Evolutionary conservation across 2,113 vertebrate genomes (phyloP).

Genomic region (Sinocyclocheilus maitianheensis): DNA sequence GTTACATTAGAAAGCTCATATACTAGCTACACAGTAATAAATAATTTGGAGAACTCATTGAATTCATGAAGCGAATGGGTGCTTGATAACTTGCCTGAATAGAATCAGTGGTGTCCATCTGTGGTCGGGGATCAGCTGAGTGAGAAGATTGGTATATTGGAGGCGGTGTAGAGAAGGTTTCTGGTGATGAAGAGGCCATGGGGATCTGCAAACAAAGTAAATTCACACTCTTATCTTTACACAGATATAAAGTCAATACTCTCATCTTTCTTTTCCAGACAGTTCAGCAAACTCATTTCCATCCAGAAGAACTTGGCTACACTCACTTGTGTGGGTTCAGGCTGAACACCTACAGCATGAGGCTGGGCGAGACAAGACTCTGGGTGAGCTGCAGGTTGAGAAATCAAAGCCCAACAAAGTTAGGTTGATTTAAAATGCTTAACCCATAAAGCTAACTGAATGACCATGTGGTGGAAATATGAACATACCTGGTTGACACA

Average conservation of each 20-base stretch:
- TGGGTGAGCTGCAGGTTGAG: constrained; percentile 80
- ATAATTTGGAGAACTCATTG: neutral
- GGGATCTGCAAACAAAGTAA: constrained; percentile 73
- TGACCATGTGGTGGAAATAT: constrained; percentile 47
- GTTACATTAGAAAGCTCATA: neutral
- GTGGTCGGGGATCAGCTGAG: constrained; percentile 84
- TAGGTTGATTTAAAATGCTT: neutral
- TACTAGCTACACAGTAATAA: neutral
- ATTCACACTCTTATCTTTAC: neutral
- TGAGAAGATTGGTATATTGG: constrained; percentile 89
- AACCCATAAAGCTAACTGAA: constrained; percentile 4
- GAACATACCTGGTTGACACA: constrained; percentile 85
- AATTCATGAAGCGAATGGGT: neutral
- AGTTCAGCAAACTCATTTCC: neutral
- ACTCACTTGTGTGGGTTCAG: constrained; percentile 91
- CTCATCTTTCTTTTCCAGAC: neutral
- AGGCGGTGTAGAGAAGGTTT: constrained; percentile 81
- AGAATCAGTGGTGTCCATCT: constrained; percentile 87
- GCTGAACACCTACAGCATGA: constrained; percentile 85
- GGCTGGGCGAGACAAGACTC: constrained; percentile 88
- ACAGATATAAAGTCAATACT: neutral
- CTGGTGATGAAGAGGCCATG: constrained; percentile 87
- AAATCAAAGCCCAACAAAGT: neutral
- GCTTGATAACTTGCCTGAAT: constrained; percentile 81
- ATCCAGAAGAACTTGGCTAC: neutral